Base-by-base conservation (phyloP, 1,140 invertebrate genomes). In the Coenobita brevimanus region DNA sequence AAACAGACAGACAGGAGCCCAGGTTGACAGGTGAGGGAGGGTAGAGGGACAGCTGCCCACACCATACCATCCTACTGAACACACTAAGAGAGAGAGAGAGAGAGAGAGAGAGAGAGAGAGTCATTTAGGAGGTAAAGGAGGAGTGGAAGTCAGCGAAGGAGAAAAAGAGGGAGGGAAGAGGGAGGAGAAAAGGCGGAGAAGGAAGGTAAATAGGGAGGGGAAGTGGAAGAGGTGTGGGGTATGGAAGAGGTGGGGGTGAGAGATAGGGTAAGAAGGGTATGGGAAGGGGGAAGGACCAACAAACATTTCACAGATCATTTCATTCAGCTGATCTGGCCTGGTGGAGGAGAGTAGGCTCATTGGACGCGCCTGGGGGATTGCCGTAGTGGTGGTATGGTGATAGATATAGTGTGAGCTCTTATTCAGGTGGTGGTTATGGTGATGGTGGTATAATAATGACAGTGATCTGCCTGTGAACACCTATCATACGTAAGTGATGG, bases 1-100 rank as follows among this genome's bases (percentile, higher is more conserved):
- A 79, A 46, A 79, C 30, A 81, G 57, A 78, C 54, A 76, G 50
- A 62, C 71, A 54, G 82, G 36, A 64, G 73, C 71, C 1, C 30
- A 85, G 46, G 33, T 21, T 78, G 82, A 76, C 71, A 85, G 82
- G 82, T 85, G 82, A 85, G 69, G 38, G 54, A 76, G 82, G 54
- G 36, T 3, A 46, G 73, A 21, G 15, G 41, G 82, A 62, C 69
- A 76, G 82, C 82, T 83, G 82, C 62, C 54, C 33, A 46, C 17
- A 27, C 46, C 33, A 36, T 21, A 17, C 64, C 17, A 67, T 33
- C 30, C 43, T 43, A n/a, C n/a, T n/a, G n/a, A n/a, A 27, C 3
- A 71, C 4, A 36, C 27, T 2, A 36, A 33, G 67, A 33, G 67
- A 71, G 67, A 71, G 30, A 71, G 67, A 71, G 4, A 71, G 67